These are phyloP conservation scores for Chaetura pelagica DNA, from an alignment of 2,113 vertebrate species.

Conservation along the genomic window DNA sequence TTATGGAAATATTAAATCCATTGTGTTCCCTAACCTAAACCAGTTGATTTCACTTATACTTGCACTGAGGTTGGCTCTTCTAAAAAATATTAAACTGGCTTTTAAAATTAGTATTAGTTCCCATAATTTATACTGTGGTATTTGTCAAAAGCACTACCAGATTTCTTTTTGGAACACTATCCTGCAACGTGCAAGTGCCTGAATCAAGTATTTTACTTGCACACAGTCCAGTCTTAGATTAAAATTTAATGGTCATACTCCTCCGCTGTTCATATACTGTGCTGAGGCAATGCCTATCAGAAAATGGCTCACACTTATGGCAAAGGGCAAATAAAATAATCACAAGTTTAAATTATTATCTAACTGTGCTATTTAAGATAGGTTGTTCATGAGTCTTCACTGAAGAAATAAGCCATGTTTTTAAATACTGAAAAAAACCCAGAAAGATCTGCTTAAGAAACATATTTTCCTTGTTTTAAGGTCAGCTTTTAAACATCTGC, in stretches of 20 bases:
- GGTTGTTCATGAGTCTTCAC: not conserved
- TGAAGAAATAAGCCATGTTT: not conserved
- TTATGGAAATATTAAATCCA: not conserved
- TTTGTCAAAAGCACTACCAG: not conserved
- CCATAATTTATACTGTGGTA: not conserved
- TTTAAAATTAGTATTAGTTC: not conserved
- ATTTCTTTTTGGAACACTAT: not conserved
- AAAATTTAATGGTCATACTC: not conserved
- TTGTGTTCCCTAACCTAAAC: not conserved
- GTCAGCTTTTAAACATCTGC: slow-evolving; percentile 24
- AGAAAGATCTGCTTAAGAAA: slow-evolving; percentile 6
- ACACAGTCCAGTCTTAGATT: not conserved
- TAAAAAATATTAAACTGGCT: not conserved
- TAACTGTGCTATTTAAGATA: slow-evolving; percentile 3
- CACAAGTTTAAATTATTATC: not conserved
- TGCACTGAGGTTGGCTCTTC: not conserved
- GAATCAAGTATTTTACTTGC: not conserved
- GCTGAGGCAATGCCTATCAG: not conserved
- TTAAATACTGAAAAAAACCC: not conserved
- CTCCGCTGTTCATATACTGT: not conserved
- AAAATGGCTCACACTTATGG: not conserved
- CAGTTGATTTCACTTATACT: not conserved
- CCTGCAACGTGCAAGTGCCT: not conserved
- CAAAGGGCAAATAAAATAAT: not conserved
- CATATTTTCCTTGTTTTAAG: slow-evolving; percentile 24